Conservation (phyloP, 2,888 invertebrate genomes). For the Aspidiotus destructor region DNA sequence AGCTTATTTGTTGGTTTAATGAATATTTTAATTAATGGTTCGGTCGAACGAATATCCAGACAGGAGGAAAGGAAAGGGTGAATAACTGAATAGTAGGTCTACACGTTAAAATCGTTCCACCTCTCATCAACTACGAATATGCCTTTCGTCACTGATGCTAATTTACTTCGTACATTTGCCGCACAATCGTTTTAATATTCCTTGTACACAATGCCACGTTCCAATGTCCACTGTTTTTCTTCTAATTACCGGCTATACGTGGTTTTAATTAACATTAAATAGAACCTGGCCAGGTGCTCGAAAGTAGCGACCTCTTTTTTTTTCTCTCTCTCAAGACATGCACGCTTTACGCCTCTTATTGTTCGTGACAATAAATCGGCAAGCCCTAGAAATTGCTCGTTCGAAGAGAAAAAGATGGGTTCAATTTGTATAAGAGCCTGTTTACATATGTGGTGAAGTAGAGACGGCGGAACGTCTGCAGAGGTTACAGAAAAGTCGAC, state of each 20-base stretch:
- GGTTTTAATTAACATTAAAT: slow-evolving; percentile 2
- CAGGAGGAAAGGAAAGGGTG: no score
- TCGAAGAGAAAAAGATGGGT: not conserved
- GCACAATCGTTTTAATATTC: no score
- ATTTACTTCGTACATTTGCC: no score
- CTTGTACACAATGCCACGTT: not conserved
- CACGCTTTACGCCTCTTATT: not conserved
- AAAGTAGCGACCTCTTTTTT: not conserved
- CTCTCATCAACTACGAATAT: no score
- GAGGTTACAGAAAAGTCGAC: not conserved
- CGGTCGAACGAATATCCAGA: no score
- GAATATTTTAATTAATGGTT: no score
- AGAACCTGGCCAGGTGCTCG: not conserved
- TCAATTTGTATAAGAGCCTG: slow-evolving; percentile 1
- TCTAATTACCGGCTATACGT: not conserved
- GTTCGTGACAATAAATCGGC: not conserved
- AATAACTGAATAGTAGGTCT: no score
- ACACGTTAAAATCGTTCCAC: no score
- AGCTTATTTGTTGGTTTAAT: no score
- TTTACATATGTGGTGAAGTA: not conserved
- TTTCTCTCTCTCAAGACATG: no score
- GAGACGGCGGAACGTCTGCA: not conserved
- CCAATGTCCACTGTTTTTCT: not conserved
- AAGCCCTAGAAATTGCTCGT: not conserved
- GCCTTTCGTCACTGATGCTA: no score